Percentiles rank a stretch among this genome's conserved stretches.
Conservation (phyloP, 1,140 invertebrate species). For the Vanessa atalanta region DNA sequence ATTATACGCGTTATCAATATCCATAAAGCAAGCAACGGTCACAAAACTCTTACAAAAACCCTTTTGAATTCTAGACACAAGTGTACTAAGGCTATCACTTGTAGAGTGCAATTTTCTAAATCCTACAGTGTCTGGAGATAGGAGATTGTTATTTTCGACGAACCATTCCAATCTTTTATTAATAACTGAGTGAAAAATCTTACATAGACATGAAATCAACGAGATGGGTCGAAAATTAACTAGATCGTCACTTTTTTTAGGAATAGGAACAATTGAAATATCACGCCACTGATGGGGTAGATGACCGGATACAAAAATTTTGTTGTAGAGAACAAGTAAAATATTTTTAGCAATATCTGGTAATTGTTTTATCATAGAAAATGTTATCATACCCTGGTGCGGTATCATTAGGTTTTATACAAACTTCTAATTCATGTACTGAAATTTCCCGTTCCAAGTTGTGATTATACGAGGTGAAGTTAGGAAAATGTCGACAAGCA, state of each 20-base stretch:
- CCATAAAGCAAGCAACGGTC: constrained; percentile 20
- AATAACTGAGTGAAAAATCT: constrained; percentile 14
- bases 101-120: constrained; percentile 21
- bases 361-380: constrained; percentile 12
- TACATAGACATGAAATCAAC: constrained; percentile 2
- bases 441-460: not conserved
- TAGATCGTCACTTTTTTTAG: constrained; percentile 3
- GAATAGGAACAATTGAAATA: constrained; percentile 14
- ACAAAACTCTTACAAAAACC: constrained; percentile 18
- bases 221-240: constrained; percentile 25
- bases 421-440: not conserved
- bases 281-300: constrained; percentile 15
- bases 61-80: constrained; percentile 18
- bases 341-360: not conserved
- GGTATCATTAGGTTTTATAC: not conserved
- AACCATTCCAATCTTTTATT: constrained; percentile 32
- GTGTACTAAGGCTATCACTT: constrained; percentile 5
- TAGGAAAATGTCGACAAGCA: not conserved
- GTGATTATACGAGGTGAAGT: not conserved
- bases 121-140: constrained; percentile 12
- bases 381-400: constrained; percentile 13
- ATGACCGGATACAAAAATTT: not conserved
- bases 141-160: constrained; percentile 22
- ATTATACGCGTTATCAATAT: constrained; percentile 21
- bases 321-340: constrained; percentile 7